Evolutionary conservation across 1,140 invertebrate species (phyloP).

Genomic region (Drosophila ercepeae): DNA sequence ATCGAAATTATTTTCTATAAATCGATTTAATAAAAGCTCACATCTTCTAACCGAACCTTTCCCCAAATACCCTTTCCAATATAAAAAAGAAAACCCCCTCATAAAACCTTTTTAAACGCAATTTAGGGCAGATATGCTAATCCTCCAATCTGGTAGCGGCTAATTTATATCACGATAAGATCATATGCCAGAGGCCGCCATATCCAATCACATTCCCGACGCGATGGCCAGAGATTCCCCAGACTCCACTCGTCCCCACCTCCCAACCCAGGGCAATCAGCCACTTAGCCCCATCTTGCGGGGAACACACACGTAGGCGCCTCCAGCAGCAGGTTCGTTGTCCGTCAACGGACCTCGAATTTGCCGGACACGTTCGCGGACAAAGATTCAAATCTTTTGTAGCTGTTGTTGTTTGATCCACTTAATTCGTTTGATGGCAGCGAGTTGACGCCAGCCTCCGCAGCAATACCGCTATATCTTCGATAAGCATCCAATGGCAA

Average conservation of each 20-base stretch:
- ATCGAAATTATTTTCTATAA: background rate
- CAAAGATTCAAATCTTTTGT: constrained; percentile 6
- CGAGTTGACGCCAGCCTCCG: constrained; percentile 58
- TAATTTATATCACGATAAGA: constrained; percentile 55
- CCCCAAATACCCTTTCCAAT: background rate
- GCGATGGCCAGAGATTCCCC: background rate
- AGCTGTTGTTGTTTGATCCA: constrained; percentile 19
- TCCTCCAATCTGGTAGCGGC: constrained; percentile 27
- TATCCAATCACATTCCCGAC: constrained; percentile 16
- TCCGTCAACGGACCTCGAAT: constrained; percentile 20
- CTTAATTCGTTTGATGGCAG: constrained; percentile 71
- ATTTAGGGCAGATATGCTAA: constrained; percentile 6
- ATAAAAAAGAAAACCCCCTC: background rate
- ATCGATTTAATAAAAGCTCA: background rate
- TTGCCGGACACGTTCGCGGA: constrained; percentile 37
- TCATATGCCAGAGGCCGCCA: constrained; percentile 45
- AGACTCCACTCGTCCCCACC: background rate
- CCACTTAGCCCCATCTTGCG: constrained; percentile 57
- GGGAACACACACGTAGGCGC: constrained; percentile 71
- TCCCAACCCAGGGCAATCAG: constrained; percentile 23
- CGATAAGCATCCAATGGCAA: constrained; percentile 45
- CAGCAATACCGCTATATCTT: constrained; percentile 54
- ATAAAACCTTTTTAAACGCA: background rate
- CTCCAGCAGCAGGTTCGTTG: constrained; percentile 35
- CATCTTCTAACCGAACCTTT: background rate